These are phyloP conservation scores for Umimayanthus kanabou DNA, from an alignment of 92 coral and sea anemone genomes.

Conservation along the genomic window DNA sequence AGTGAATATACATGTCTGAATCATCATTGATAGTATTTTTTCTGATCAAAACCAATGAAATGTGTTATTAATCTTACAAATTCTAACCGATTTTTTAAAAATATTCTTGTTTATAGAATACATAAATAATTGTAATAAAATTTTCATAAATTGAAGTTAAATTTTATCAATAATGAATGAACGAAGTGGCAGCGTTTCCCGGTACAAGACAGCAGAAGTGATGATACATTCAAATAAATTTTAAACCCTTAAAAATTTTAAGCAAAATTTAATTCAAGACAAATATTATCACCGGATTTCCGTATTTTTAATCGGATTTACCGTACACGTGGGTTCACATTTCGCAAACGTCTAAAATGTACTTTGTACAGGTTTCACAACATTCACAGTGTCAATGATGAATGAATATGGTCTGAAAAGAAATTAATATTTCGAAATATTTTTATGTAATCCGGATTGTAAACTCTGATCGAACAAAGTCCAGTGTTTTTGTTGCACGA, in stretches of 20 bases:
- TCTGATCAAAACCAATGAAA: too few species aligned
- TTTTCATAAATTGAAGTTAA: too few species aligned
- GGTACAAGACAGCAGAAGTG: background rate
- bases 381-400: background rate
- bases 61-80: too few species aligned
- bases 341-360: background rate
- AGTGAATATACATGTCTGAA: too few species aligned
- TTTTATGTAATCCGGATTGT: background rate
- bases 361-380: constrained; percentile 25
- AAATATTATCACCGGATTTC: background rate
- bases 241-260: background rate
- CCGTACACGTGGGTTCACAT: background rate
- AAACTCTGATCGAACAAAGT: background rate
- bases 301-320: background rate
- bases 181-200: background rate
- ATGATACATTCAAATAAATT: too few species aligned
- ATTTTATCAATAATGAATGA: background rate
- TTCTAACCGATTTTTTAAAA: too few species aligned
- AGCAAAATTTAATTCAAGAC: background rate
- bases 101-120: too few species aligned
- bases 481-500: background rate
- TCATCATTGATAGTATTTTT: too few species aligned
- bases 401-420: background rate
- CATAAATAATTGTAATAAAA: too few species aligned
- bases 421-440: too few species aligned